These are phyloP conservation scores for Escarpia spicata DNA, from an alignment of 2,888 invertebrate species.

Conservation along the genomic window DNA sequence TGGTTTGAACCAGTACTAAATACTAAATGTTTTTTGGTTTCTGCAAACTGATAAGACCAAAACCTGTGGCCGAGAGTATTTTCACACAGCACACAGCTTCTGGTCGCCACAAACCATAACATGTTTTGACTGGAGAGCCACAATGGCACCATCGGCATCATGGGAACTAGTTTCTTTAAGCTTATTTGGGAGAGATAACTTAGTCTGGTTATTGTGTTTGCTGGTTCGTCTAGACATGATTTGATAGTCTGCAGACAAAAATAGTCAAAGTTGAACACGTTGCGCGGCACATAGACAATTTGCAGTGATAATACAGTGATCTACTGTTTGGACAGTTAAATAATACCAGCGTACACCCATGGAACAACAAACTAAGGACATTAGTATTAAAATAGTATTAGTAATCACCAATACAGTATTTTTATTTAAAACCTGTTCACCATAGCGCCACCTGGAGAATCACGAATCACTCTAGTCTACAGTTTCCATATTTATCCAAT, in stretches of 20 bases:
- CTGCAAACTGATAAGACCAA: no score
- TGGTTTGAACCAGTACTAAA: no score
- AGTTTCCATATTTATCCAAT: no score
- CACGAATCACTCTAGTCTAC: no score
- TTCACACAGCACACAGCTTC: neutral
- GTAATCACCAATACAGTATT: no score
- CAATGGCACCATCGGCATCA: neutral
- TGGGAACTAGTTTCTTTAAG: neutral
- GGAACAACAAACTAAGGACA: no score
- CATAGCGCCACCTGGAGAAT: no score
- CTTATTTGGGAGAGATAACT: neutral
- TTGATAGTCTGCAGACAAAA: neutral
- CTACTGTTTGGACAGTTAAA: neutral
- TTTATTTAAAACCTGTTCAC: no score
- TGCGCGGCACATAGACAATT: neutral
- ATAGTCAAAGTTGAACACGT: neutral
- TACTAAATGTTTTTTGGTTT: no score
- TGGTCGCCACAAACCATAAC: constrained; percentile 1
- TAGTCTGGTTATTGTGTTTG: neutral
- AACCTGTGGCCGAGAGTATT: neutral
- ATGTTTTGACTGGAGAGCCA: neutral
- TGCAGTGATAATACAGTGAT: neutral
- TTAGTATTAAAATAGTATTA: no score
- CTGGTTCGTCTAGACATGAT: neutral
- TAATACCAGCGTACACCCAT: neutral